phyloP scores from a whole-genome alignment of 2,797 vertebrate genomes.

The Ctenopoma multispine region DNA sequence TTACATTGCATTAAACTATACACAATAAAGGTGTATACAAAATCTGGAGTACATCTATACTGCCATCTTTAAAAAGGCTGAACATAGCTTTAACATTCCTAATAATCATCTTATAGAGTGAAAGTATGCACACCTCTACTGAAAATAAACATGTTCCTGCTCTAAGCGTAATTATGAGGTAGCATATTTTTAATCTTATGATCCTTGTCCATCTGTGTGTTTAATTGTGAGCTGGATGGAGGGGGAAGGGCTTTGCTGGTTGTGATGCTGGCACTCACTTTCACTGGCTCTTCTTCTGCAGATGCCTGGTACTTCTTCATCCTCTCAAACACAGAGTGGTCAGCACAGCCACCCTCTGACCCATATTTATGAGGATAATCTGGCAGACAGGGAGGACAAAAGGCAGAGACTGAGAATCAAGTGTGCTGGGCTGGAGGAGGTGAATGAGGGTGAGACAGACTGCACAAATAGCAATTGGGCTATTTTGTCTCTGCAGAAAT shows the following conservation, averaged over 20 bases:
- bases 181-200: constrained; percentile 23
- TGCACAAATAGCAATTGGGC: background rate
- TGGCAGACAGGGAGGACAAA: constrained; percentile 69
- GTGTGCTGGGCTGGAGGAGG: constrained; percentile 7
- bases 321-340: constrained; percentile 94
- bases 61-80: background rate
- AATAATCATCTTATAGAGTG: background rate
- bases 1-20: background rate
- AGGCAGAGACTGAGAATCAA: constrained; percentile 17
- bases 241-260: constrained; percentile 21
- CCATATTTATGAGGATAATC: constrained; percentile 98
- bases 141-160: constrained; percentile 11
- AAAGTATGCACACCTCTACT: constrained; percentile 9
- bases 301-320: constrained; percentile 94
- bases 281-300: constrained; percentile 80
- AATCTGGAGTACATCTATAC: background rate
- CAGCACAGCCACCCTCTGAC: constrained; percentile 94
- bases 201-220: constrained; percentile 38
- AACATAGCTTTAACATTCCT: background rate
- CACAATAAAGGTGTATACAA: background rate
- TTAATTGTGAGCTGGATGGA: constrained; percentile 25
- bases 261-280: constrained; percentile 81
- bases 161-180: constrained; percentile 2
- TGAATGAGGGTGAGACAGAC: background rate
- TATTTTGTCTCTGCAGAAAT: constrained; percentile 3